Conservation (phyloP, 2,113 vertebrate species). For the Paratilapia polleni region DNA sequence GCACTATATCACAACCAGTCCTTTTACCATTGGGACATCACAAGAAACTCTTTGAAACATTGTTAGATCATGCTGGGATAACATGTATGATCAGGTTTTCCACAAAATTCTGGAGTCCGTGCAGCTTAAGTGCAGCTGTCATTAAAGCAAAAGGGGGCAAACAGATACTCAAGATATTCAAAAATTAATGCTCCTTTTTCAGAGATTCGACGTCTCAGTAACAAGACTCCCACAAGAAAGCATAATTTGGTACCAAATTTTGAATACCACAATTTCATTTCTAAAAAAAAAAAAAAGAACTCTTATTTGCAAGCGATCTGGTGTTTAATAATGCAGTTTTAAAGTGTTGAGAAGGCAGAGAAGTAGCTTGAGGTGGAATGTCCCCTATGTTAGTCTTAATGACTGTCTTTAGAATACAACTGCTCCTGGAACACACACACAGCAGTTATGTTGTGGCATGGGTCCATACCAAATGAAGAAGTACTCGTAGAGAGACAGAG, state of each 20-base stretch:
- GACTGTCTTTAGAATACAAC: background rate
- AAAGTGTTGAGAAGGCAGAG: background rate
- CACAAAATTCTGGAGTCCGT: background rate
- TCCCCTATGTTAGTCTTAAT: background rate
- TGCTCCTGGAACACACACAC: background rate
- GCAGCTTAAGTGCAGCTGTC: background rate
- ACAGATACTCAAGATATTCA: background rate
- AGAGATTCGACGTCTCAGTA: background rate
- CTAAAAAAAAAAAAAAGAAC: background rate
- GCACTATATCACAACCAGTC: background rate
- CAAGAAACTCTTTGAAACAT: background rate
- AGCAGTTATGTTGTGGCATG: background rate
- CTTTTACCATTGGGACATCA: background rate
- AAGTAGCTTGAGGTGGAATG: background rate
- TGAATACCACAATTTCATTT: background rate
- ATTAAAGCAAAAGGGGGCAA: background rate
- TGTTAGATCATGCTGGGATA: background rate
- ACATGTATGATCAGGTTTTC: background rate
- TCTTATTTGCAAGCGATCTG: constrained; percentile 1
- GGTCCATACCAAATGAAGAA: background rate
- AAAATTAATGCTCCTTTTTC: background rate
- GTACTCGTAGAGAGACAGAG: background rate
- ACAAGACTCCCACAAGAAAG: background rate
- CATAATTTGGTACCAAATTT: background rate
- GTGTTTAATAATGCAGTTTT: background rate